phyloP scores from a whole-genome alignment of 2,888 invertebrate species.

The Limnephilus rhombicus region DNA sequence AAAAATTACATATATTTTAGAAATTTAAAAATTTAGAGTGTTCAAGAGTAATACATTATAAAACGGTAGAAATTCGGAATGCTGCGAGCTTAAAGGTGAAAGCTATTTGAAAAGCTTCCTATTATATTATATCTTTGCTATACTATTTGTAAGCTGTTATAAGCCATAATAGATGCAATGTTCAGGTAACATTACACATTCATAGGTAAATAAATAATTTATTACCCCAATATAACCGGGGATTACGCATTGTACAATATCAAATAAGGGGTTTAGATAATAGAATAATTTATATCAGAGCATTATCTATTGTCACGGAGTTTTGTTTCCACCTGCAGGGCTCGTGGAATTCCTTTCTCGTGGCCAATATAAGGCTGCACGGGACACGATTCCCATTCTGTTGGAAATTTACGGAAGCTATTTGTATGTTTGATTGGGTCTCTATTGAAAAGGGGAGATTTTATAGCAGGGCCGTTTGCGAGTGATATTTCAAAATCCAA shows the following conservation, averaged over 20 bases:
- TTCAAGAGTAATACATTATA: too few species aligned
- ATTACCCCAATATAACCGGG: slow-evolving; percentile 4
- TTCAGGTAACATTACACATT: slow-evolving; percentile 33
- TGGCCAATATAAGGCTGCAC: background rate
- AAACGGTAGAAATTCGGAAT: too few species aligned
- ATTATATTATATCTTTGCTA: background rate
- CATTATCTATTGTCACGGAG: slow-evolving; percentile 57
- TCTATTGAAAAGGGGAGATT: slow-evolving; percentile 27
- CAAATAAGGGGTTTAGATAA: slow-evolving; percentile 44
- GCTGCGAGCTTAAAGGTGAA: background rate
- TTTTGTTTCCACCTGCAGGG: background rate
- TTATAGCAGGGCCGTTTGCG: slow-evolving; percentile 8
- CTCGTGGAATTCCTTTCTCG: slow-evolving; percentile 33
- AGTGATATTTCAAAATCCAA: background rate
- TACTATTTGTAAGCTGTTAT: background rate
- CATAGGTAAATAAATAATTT: slow-evolving; percentile 9
- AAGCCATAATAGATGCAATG: background rate
- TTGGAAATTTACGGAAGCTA: slow-evolving; percentile 30
- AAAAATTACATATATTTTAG: too few species aligned
- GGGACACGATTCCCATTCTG: background rate
- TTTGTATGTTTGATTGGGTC: slow-evolving; percentile 46
- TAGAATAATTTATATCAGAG: slow-evolving; percentile 60
- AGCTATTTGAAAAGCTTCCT: background rate
- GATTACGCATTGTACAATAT: background rate
- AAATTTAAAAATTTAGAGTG: too few species aligned